Conservation (phyloP, 2,888 invertebrate genomes). For the Thecocarcelia acutangulata region DNA sequence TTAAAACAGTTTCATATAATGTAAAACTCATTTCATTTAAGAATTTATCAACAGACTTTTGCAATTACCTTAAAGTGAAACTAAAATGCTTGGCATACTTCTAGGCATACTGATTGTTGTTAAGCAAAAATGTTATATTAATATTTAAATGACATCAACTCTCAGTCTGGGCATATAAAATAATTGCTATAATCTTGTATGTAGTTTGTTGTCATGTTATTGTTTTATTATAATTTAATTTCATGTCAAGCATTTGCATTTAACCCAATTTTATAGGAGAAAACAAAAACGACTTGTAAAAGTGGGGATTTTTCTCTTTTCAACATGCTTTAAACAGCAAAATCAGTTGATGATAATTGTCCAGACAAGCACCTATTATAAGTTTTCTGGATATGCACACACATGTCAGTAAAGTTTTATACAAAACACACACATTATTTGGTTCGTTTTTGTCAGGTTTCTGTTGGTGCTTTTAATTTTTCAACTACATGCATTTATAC, state of each 20-base stretch:
- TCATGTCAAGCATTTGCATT: conserved; percentile 71
- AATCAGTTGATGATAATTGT: conserved; percentile 52
- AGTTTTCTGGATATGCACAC: neutral
- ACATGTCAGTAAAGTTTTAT: neutral
- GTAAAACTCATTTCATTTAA: too few relatives aligned
- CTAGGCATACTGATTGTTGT: conserved; percentile 52
- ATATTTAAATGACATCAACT: neutral
- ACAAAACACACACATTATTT: too few relatives aligned
- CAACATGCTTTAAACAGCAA: neutral
- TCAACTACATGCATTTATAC: conserved; percentile 50
- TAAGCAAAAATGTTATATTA: conserved; percentile 38
- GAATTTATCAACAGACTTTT: too few relatives aligned
- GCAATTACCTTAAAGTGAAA: too few relatives aligned
- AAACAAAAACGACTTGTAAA: neutral
- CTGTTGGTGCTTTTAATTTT: neutral
- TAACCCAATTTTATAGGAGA: conserved; percentile 70
- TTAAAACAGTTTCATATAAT: too few relatives aligned
- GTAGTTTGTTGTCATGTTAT: conserved; percentile 52
- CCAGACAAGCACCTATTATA: conserved; percentile 48
- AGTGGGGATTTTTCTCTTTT: neutral
- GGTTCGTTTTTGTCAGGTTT: neutral
- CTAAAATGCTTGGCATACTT: neutral
- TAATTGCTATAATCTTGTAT: neutral
- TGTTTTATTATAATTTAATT: conserved; percentile 71
- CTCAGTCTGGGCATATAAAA: neutral